Base-by-base conservation (phyloP, 2,113 vertebrate species). In the Martes martes region DNA sequence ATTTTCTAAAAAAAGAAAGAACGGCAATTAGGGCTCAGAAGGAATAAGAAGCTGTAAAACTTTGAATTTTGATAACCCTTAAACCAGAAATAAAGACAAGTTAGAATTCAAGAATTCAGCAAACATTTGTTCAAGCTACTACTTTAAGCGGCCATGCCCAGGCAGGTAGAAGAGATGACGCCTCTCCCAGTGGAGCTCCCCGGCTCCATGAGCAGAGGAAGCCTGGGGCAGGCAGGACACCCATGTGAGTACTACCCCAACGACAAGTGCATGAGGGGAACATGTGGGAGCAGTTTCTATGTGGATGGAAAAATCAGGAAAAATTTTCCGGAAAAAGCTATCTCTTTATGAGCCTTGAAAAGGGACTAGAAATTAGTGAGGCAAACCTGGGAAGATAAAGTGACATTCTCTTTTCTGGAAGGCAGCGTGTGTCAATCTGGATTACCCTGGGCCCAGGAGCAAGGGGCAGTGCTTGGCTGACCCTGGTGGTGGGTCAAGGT, bases 281-380 rank as follows among this genome's bases (percentile, higher is more conserved):
- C 57, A 13, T 0, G 11, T 33, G 24, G 15, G 28, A 19, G 0
- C 1, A 0, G 16, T 79, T 47, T 16, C 39, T 6, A 13, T 0
- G 1, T 19, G 39, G 47, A 52, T 26, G 14, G 67, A 47, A 59
- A 31, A 91, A 52, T 15, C 18, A 7, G 18, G 69, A 45, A 78
- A n/a, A 67, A 73, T 16, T 78, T 74, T 15, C 14, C 23, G 24
- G 36, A 65, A 55, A 90, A 96, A 86, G 87, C 4, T 3, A 45
- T 50, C 28, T 2, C 4, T 19, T 24, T 15, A 15, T 2, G 50
- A 78, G 45, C 65, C 33, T 21, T 57, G 73, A 39, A 59, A 21
- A 2, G 47, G 23, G 33, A n/a, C 67, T 28, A 80, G 89, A 84
- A 91, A 63, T 21, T 9, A 45, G 21, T 13, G 10, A n/a, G 28